Base-by-base conservation (phyloP, 1,140 invertebrate genomes). In the Micrasema longulum region DNA sequence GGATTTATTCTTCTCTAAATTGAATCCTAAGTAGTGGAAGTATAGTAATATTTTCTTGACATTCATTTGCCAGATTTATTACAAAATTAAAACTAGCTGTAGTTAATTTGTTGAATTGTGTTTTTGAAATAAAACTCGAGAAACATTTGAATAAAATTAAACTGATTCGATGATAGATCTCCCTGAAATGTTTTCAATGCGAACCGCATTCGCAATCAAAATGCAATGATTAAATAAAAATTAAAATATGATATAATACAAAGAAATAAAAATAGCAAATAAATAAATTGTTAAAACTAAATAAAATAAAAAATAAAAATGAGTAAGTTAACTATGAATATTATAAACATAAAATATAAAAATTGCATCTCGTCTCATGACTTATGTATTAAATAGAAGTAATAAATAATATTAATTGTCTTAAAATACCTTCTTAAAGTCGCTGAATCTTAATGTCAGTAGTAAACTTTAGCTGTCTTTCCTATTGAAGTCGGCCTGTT, bases 361-460 rank as follows among this genome's bases (percentile, higher is more conserved):
- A 64, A 64, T 11, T 45, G 65, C 50, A 55, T 60, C 67, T 69
- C 38, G 53, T 60, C 52, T 68, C 65, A 55, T 53, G 65, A 22
- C 16, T 55, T 53, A 60, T 68, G 36, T 53, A 68, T 55, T 68
- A 55, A 47, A 16, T 20, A 69, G 55, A 6, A 41, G 22, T 43
- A 47, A 31, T 50, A 22, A 11, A 41, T 16, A 48, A 67, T 38
- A 53, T 68, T 55, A 22, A 57, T 14, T 69, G 38, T 60, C 23
- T 60, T 69, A 45, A 60, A 48, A 48, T 16, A 38, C n/a, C 12
- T 43, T 38, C 35, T 53, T 53, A 35, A 69, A 63, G 68, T 71
- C 53, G 70, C 70, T 57, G 63, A 57, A 52, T 71, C 70, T 65
- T 71, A 66, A 65, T 66, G 62, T 71, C 31, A 20, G 41, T 71